These are phyloP conservation scores for Montipora capitata DNA, from an alignment of 92 coral and sea anemone species.

Conservation along the genomic window DNA sequence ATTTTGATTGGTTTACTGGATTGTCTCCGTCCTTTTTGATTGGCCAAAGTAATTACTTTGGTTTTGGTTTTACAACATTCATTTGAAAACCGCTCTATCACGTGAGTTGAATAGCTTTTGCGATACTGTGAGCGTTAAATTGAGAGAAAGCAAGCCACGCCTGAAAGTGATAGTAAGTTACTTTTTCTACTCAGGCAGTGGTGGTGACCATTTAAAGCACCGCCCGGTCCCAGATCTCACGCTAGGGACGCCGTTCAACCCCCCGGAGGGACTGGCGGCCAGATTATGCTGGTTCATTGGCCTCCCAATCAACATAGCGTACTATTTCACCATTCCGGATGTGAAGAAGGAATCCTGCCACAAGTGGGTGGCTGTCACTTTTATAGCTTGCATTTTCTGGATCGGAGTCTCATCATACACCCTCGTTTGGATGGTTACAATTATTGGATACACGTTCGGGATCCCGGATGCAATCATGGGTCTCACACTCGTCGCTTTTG, in stretches of 20 bases:
- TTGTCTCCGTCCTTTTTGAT: no score
- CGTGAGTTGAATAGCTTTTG: no score
- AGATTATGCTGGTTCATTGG: slow-evolving; percentile 92
- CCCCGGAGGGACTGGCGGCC: slow-evolving; percentile 89
- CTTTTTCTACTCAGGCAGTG: no score
- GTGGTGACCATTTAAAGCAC: slow-evolving; percentile 73
- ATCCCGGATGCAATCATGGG: slow-evolving; percentile 99
- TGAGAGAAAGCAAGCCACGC: no score
- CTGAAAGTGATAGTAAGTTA: no score
- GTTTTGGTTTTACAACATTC: no score
- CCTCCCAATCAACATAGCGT: slow-evolving; percentile 86
- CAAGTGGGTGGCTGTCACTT: slow-evolving; percentile 87
- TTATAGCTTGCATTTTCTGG: slow-evolving; percentile 92
- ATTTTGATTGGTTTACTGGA: no score
- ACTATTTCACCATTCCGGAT: slow-evolving; percentile 92
- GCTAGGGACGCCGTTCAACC: slow-evolving; percentile 89
- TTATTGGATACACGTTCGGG: slow-evolving; percentile 94
- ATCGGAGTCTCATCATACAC: slow-evolving; percentile 96
- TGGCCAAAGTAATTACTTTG: no score
- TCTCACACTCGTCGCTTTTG: slow-evolving; percentile 96
- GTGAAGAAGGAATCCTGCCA: slow-evolving; percentile 87
- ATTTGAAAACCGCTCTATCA: no score
- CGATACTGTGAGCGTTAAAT: no score
- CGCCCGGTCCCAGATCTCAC: slow-evolving; percentile 96
- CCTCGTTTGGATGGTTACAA: slow-evolving; percentile 99